These are phyloP conservation scores for Lochmaea crataegi DNA, from an alignment of 2,888 invertebrate species.

Conservation along the genomic window DNA sequence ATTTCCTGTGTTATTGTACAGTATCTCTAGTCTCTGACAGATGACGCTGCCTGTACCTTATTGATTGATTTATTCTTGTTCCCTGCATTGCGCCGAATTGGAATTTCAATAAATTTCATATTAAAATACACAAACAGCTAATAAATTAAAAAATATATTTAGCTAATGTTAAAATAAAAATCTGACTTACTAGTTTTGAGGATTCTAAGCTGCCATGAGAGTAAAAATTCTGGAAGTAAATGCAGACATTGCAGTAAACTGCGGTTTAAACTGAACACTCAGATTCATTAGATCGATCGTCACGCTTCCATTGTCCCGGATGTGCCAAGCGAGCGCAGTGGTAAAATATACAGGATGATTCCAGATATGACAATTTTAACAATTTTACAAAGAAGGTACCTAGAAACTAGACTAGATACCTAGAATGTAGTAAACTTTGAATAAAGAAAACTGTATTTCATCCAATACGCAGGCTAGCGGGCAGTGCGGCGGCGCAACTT, in stretches of 20 bases:
- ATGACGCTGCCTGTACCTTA: background rate
- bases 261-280: conserved; percentile 27
- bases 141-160: background rate
- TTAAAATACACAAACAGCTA: background rate
- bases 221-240: background rate
- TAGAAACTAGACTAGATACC: too few species aligned
- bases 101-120: background rate
- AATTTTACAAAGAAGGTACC: too few species aligned
- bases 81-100: background rate
- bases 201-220: background rate
- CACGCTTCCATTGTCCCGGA: conserved; percentile 11
- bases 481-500: too few species aligned
- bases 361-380: background rate
- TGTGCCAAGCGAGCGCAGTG: conserved; percentile 30
- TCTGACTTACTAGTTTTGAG: conserved; percentile 3
- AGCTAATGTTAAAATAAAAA: background rate
- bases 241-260: conserved; percentile 31
- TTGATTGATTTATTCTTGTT: background rate
- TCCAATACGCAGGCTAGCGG: too few species aligned
- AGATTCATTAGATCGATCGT: conserved; percentile 14
- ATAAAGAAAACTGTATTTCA: too few species aligned
- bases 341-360: conserved; percentile 8
- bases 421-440: too few species aligned
- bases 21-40: background rate
- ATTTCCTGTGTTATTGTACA: background rate